Base-by-base conservation (phyloP, 53 echinoderm and acorn worm species). In the Echinometra lucunter region DNA sequence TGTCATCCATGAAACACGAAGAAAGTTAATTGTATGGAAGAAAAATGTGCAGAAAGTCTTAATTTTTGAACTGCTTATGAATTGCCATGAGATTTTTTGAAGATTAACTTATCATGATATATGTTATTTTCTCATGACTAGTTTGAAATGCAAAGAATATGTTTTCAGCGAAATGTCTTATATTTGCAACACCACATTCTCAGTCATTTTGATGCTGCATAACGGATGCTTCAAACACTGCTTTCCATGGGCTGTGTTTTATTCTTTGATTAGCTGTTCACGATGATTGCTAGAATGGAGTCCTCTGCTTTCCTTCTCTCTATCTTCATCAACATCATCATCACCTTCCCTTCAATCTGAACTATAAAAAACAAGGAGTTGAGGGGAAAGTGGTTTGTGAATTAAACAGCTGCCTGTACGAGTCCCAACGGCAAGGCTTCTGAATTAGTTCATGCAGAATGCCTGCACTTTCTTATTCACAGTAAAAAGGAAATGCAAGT, bases 381-480 rank as follows among this genome's bases (percentile, higher is more conserved):
- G 23, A 44, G n/a, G 32, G 17, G 83, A 85, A 60, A 94, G 94
- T 83, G 85, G 94, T 83, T 83, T 44, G 18, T 25, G 94, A 82
- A 85, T 94, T 94, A 94, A 82, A 94, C 94, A 94, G 94, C 94
- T 94, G 94, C 83, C 85, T 58, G 85, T 63, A 44, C 45, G 66
- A 58, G 44, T 94, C 94, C 94, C 94, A 94, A 63, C 32, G 94
- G 94, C 94, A 63, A 85, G 56, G 85, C 63, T 60, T 55, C 49
- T 42, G 58, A 94, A 83, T 94, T 85, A 94, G 83, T 83, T 94
- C 94, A 94, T 44, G 66, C 60, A 58, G 42, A 85, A 60, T 94
- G 60, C 85, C 85, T 94, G 94, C 94, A 94, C 94, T 94, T 94
- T 94, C 85, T 55, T 92, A 45, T 69, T 21, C 91, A 80, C 38